Evolutionary conservation across 1,140 invertebrate genomes (phyloP).

Genomic region (Calliphora vicina): DNA sequence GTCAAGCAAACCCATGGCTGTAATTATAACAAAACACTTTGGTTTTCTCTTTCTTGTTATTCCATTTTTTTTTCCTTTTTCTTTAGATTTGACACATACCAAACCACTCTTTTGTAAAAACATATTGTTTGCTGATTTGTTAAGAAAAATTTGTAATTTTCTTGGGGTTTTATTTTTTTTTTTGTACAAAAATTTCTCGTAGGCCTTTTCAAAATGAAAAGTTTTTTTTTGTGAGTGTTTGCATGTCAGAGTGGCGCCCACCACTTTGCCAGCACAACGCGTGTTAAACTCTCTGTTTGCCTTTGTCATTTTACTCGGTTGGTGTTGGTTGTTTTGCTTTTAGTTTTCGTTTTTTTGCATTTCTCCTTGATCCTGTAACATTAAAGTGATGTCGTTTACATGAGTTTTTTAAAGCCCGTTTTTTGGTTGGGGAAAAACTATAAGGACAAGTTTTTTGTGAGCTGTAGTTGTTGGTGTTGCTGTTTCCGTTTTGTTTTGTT

Average conservation of each 20-base stretch:
- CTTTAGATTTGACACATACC: neutral
- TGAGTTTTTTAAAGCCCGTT: neutral
- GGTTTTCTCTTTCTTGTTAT: neutral
- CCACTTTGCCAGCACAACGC: neutral
- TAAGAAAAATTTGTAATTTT: slow-evolving; percentile 6
- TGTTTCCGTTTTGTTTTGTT: neutral
- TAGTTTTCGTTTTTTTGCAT: no score
- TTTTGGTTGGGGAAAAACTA: neutral
- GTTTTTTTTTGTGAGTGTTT: neutral
- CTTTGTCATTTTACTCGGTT: neutral
- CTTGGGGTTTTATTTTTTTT: neutral
- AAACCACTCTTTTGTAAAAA: neutral
- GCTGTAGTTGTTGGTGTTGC: neutral
- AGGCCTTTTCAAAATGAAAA: neutral
- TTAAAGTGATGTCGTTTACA: neutral
- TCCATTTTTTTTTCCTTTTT: neutral
- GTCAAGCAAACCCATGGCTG: neutral
- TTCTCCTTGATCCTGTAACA: neutral
- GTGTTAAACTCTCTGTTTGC: neutral
- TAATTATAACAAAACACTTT: neutral
- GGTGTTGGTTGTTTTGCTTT: no score
- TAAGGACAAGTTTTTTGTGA: neutral
- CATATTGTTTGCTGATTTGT: neutral
- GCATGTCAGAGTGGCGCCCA: no score
- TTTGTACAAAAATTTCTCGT: neutral